Percentiles rank a stretch among this genome's conserved stretches.
Evolutionary conservation across 2,113 vertebrate species (phyloP).

Genomic region (Hirundichthys speculiger): DNA sequence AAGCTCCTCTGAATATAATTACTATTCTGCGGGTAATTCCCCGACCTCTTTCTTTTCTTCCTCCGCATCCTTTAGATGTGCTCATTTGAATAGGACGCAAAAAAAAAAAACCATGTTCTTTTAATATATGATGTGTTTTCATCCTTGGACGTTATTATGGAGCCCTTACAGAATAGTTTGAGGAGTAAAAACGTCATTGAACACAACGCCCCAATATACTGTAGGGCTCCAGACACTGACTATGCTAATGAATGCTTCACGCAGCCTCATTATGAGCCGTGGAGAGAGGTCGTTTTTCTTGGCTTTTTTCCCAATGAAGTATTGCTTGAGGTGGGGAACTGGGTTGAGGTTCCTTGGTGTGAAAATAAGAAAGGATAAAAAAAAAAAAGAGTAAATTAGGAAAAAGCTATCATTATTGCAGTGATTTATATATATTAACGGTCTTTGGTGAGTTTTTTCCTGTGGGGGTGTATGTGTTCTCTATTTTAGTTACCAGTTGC

Average conservation of each 20-base stretch:
- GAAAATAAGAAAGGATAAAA: constrained; percentile 40
- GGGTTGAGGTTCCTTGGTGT: constrained; percentile 31
- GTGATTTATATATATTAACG: constrained; percentile 46
- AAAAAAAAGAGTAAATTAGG: constrained; percentile 41
- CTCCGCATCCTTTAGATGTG: constrained; percentile 56
- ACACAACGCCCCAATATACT: constrained; percentile 68
- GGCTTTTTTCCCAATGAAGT: constrained; percentile 69
- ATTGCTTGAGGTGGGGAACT: constrained; percentile 52
- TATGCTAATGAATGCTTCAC: constrained; percentile 77
- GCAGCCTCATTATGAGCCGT: constrained; percentile 74
- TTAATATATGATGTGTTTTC: constrained; percentile 74
- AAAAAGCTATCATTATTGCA: constrained; percentile 30
- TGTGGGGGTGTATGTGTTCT: constrained; percentile 41
- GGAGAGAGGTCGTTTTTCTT: constrained; percentile 74
- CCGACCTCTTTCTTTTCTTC: not conserved
- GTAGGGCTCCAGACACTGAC: constrained; percentile 64
- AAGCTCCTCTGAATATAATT: constrained; percentile 70
- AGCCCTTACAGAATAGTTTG: constrained; percentile 60
- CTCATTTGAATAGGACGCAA: constrained; percentile 75
- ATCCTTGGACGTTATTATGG: constrained; percentile 71
- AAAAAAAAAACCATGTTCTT: constrained; percentile 53
- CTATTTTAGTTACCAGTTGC: constrained; percentile 29
- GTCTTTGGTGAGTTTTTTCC: constrained; percentile 23
- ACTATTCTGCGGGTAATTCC: constrained; percentile 70
- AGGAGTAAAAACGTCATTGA: constrained; percentile 72